Evolutionary conservation across 2,797 vertebrate species (phyloP), one percentile per base, ranked within the genome.

Genomic region (Neosalanx taihuensis): DNA sequence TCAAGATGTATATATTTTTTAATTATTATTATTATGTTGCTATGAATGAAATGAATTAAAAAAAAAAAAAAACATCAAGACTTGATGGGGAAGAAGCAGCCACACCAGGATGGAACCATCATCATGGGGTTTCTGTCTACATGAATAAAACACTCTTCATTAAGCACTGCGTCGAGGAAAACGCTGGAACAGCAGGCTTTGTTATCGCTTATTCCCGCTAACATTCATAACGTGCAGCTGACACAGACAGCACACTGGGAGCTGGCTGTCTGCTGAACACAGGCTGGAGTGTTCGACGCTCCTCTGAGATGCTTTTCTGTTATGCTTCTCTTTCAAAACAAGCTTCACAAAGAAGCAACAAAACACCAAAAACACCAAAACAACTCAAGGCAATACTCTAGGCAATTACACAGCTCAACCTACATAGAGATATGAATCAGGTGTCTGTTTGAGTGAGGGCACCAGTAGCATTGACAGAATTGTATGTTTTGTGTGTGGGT

Each of bases 281-380:
- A 74, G 53, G 64, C 70, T 66, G 41, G 66, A 79, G 66, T 70
- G 60, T 72, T 67, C 69, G 37, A 41, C 35, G 72, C 66, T 73
- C 70, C 69, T 75, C 70, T 67, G 69, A 69, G 68, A 59, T 61
- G 51, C 31, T 51, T 51, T 68, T 74, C 66, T 72, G 72, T 74
- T 74, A 62, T 69, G 46, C 49, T 29, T 62, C 35, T 53, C 68
- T 63, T 63, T 74, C 68, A 72, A 73, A 71, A 26, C 9, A 35
- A 63, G 65, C 49, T 46, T 58, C 23, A 26, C 23, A 1, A 56
- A 57, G 56, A 18, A 58, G 56, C 6, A 23, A 58, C 17, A 58
- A 18, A 58, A 26, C 23, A 26, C n/a, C 17, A 57, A 17, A 57
- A 57, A 57, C 17, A 57, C 17, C 56, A 18, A 58, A 58, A 23